Percentiles rank a stretch among this genome's conserved stretches.
Conservation (phyloP, 2,888 invertebrate species). For the Dasysyrphus tricinctus region DNA sequence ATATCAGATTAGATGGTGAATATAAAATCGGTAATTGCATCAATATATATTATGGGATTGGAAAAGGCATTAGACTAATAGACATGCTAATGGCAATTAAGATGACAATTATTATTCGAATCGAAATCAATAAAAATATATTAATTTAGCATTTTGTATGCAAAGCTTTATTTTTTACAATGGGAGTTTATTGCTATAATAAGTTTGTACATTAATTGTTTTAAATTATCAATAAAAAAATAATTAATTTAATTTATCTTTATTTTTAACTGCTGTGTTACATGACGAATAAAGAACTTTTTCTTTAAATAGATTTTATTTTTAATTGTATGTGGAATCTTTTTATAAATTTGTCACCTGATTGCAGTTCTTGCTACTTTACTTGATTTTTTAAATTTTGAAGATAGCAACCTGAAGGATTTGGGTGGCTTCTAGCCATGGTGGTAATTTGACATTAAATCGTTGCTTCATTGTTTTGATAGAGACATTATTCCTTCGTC, state of each 20-base stretch:
- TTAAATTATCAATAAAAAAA: neutral
- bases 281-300: neutral
- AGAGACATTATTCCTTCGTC: too few species aligned
- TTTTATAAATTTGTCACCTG: too few species aligned
- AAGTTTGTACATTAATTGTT: conserved; percentile 1
- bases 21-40: conserved; percentile 41
- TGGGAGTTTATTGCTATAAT: neutral
- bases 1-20: conserved; percentile 54
- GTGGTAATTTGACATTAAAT: too few species aligned
- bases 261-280: too few species aligned
- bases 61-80: conserved; percentile 52
- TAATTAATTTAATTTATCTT: neutral
- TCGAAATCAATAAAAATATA: conserved; percentile 19
- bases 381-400: too few species aligned
- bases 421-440: too few species aligned
- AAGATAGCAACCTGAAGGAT: too few species aligned
- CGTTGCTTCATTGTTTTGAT: too few species aligned
- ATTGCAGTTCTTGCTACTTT: too few species aligned
- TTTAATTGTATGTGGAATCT: too few species aligned
- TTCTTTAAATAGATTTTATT: neutral
- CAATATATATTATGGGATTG: conserved; percentile 23
- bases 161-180: conserved; percentile 2
- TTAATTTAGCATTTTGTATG: conserved; percentile 25
- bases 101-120: conserved; percentile 47
- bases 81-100: conserved; percentile 50